Base-by-base conservation (phyloP, 2,797 vertebrate species). In the Microcaecilia unicolor region DNA sequence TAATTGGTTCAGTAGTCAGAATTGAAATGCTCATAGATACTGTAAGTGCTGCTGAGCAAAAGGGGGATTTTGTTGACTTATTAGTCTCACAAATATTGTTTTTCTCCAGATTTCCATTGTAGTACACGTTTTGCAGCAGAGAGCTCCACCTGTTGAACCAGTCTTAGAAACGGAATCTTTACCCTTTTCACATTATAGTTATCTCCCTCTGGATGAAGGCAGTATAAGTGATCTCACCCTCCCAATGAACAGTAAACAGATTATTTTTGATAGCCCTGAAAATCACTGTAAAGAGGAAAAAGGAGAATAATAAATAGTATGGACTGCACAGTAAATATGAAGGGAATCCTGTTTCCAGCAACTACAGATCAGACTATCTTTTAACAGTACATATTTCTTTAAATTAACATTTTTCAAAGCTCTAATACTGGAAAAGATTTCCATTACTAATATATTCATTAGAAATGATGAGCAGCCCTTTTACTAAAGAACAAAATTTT, bases 131-230 rank as follows among this genome's bases (percentile, higher is more conserved):
- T 49, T 42, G 18, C 19, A 31, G 49, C 18, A 23, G 18, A 59
- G 14, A 45, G 58, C 32, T 48, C 57, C 44, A 51, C 56, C 67
- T 55, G 49, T 55, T 48, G 34, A 55, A 45, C 23, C 45, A 36
- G 41, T 47, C 45, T 46, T 27, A 39, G 37, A 47, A 51, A 48
- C 52, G 50, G 24, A 30, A 28, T 31, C 23, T 33, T 22, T 36
- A 6, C 25, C n/a, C n/a, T n/a, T n/a, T n/a, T n/a, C n/a, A n/a
- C n/a, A n/a, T n/a, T n/a, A n/a, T n/a, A n/a, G n/a, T n/a, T n/a
- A 25, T 30, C 25, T 48, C 31, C 12, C 16, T 43, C 1, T 1
- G 28, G 22, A 34, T 3, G 15, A 32, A 21, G 18, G 40, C 32
- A 38, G 35, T 30, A 42, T 41, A 58, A 35, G 26, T 19, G 34